Conservation (phyloP, 2,888 invertebrate species). For the Steinernema hermaphroditum region DNA sequence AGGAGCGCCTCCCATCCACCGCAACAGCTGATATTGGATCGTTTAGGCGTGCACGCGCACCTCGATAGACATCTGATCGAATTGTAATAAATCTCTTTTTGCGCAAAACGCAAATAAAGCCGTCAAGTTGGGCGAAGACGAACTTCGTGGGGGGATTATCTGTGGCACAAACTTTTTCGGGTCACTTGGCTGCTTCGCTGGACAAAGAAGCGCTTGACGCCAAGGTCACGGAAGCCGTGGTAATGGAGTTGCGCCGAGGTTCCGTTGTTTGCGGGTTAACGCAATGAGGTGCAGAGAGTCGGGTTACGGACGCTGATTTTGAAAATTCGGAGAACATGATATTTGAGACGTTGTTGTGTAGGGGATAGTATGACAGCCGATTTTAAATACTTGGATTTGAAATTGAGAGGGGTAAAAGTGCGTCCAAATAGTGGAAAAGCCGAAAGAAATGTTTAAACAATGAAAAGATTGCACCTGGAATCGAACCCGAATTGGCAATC, state of each 20-base stretch:
- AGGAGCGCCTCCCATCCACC: background rate
- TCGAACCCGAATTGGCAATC: too few species aligned
- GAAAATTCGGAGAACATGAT: too few species aligned
- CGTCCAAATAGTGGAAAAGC: too few species aligned
- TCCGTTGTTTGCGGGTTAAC: background rate
- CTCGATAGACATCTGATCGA: constrained; percentile 20
- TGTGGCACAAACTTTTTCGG: constrained; percentile 17
- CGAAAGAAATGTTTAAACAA: too few species aligned
- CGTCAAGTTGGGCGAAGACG: background rate
- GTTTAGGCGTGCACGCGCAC: background rate
- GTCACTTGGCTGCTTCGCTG: constrained; percentile 8
- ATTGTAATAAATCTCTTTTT: constrained; percentile 18
- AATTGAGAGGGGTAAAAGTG: too few species aligned
- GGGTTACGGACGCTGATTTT: too few species aligned
- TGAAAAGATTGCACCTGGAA: too few species aligned
- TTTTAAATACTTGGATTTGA: too few species aligned
- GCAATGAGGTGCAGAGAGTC: background rate
- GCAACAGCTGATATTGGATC: constrained; percentile 18
- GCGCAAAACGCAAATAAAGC: constrained; percentile 20
- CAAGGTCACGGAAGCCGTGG: background rate
- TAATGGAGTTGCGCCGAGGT: background rate
- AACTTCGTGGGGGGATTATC: constrained; percentile 1
- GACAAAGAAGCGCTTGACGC: background rate
- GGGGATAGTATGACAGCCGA: too few species aligned
- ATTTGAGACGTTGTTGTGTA: too few species aligned